Conservation (phyloP, 2,113 vertebrate genomes). For the Platichthys stellatus region DNA sequence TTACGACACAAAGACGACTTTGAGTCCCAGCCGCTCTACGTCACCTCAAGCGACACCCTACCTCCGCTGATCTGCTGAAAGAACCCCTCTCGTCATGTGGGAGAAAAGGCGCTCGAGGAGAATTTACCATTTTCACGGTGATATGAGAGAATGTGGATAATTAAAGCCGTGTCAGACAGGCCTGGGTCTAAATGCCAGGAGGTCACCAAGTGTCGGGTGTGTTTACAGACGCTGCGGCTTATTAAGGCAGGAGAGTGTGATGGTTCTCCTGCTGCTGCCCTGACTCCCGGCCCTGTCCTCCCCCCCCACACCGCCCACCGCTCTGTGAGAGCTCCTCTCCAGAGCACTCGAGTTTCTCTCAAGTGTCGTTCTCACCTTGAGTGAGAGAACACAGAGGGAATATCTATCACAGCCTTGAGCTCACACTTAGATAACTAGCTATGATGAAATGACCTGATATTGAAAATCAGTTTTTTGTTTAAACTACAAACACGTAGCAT, state of each 20-base stretch:
- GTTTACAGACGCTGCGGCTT: slow-evolving; percentile 67
- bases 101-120: not conserved
- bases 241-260: slow-evolving; percentile 54
- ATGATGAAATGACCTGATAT: not conserved
- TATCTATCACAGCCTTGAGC: not conserved
- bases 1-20: no score
- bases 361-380: slow-evolving; percentile 14
- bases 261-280: slow-evolving; percentile 19
- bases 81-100: not conserved
- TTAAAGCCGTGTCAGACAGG: slow-evolving; percentile 62
- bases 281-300: not conserved
- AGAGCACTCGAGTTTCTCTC: slow-evolving; percentile 23
- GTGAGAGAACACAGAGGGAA: not conserved
- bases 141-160: slow-evolving; percentile 39
- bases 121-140: no score
- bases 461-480: no score
- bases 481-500: no score
- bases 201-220: slow-evolving; percentile 65
- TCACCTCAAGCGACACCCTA: no score
- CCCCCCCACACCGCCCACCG: slow-evolving; percentile 23
- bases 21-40: no score
- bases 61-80: no score
- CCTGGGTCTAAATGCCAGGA: slow-evolving; percentile 64
- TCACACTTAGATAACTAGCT: not conserved
- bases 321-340: slow-evolving; percentile 2